These are phyloP conservation scores for Balaeniceps rex DNA, from an alignment of 2,113 vertebrate species.

Conservation along the genomic window DNA sequence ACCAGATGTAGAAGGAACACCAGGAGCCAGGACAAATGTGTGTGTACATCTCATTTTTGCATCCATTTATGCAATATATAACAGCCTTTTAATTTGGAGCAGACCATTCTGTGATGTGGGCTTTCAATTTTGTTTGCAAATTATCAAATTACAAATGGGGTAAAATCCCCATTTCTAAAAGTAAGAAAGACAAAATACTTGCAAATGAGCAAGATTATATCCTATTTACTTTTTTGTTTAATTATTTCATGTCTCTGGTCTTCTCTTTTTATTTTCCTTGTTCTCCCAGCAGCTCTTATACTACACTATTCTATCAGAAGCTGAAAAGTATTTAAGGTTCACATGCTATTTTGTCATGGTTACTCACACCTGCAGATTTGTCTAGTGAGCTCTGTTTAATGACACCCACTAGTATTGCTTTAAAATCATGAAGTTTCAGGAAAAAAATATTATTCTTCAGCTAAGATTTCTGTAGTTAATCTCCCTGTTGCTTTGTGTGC, in stretches of 20 bases:
- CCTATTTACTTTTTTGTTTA: neutral
- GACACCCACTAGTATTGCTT: neutral
- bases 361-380: neutral
- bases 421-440: neutral
- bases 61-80: neutral
- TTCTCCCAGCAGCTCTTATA: neutral
- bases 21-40: neutral
- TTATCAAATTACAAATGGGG: neutral
- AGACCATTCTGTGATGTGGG: neutral
- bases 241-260: neutral
- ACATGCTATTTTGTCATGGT: neutral
- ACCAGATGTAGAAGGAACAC: neutral
- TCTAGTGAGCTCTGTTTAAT: neutral
- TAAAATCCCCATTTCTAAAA: neutral
- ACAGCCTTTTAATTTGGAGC: neutral
- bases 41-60: neutral
- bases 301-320: neutral
- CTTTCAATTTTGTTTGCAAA: neutral
- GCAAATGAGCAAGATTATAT: neutral
- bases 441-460: neutral
- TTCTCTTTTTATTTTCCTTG: neutral
- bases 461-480: neutral
- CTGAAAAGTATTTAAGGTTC: neutral
- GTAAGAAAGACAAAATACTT: neutral
- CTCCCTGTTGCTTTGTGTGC: neutral